Evolutionary conservation across 2,888 invertebrate genomes (phyloP).

Genomic region (Chydorus sphaericus): DNA sequence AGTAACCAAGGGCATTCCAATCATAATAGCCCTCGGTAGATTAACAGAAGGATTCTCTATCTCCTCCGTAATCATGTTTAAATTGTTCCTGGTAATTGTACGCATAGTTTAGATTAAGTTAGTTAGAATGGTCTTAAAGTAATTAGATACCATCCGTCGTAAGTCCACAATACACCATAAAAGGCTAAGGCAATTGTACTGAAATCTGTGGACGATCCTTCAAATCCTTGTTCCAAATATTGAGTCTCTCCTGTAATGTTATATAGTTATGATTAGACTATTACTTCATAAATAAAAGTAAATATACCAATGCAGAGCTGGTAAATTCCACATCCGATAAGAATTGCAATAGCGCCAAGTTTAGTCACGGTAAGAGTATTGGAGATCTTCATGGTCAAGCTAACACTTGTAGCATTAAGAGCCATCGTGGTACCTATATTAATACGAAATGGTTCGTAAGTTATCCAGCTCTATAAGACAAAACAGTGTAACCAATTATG

Average conservation of each 20-base stretch:
- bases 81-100: slow-evolving; percentile 55
- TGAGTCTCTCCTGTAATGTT: background rate
- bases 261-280: background rate
- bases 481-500: too few species aligned
- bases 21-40: slow-evolving; percentile 60
- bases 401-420: slow-evolving; percentile 8
- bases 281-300: background rate
- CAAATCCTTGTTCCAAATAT: slow-evolving; percentile 38
- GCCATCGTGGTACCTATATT: background rate
- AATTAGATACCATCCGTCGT: slow-evolving; percentile 71
- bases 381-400: background rate
- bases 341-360: slow-evolving; percentile 10
- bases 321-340: slow-evolving; percentile 9
- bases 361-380: slow-evolving; percentile 9
- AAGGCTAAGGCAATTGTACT: slow-evolving; percentile 84
- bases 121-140: slow-evolving; percentile 1
- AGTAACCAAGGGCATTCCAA: slow-evolving; percentile 68
- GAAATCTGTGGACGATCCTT: slow-evolving; percentile 52
- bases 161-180: slow-evolving; percentile 89
- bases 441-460: background rate
- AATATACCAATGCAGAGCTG: slow-evolving; percentile 2
- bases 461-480: too few species aligned
- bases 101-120: background rate
- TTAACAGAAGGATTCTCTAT: slow-evolving; percentile 86
- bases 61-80: slow-evolving; percentile 98